Base-by-base conservation (phyloP, 2,113 vertebrate genomes). In the Megalops atlanticus region DNA sequence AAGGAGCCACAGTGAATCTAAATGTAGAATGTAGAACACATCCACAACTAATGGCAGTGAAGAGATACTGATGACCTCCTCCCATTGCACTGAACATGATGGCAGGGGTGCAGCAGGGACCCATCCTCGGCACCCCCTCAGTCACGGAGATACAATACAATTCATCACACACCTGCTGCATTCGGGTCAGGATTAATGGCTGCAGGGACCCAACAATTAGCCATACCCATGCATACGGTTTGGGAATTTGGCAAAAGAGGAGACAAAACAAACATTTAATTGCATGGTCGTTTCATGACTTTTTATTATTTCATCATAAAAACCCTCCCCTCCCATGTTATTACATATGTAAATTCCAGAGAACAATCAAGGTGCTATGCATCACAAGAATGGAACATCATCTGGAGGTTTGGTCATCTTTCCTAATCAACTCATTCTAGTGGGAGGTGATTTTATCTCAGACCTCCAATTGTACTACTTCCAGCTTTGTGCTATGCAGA, bases 401-500 rank as follows among this genome's bases (percentile, higher is more conserved):
- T 87, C 84, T 87, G 81, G 84, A 81, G 81, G n/a, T 73, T 74
- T 85, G 76, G 83, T 33, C 84, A 82, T 88, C 31, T 79, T 85
- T 82, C 81, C 86, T 89, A 87, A 91, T 90, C 88, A 88, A 84
- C 86, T 83, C 69, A 69, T 83, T 87, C 86, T 79, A 81, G 77
- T 78, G 84, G 86, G 89, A 89, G 82, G 82, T 88, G 90, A 93
- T 92, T 69, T 79, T 85, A 92, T 94, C 92, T 88, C 77, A 70
- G 76, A 76, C 84, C 85, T 86, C 77, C 84, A 81, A 87, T 90
- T 91, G 88, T 91, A 87, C 80, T 85, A 90, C 87, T 87, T 81
- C 82, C 87, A 82, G 86, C 84, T 14, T 80, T 84, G 80, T 74
- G 77, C 87, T 88, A 89, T 83, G 85, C 74, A 75, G 77, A 76